Evolutionary conservation across 2,888 invertebrate species (phyloP).

Genomic region (Cheilosia grossa): DNA sequence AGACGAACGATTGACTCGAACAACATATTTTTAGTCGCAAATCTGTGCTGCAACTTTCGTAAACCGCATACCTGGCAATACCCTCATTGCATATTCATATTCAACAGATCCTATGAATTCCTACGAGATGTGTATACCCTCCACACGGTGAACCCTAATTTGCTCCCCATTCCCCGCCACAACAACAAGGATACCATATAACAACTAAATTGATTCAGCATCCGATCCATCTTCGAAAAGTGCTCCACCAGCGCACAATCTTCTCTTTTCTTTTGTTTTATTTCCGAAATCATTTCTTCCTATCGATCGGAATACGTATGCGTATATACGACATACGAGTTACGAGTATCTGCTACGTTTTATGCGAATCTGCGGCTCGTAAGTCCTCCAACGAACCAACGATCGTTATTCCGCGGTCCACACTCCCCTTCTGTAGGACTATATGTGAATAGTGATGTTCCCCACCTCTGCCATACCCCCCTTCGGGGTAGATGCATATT

Average conservation of each 20-base stretch:
- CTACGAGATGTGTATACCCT: conserved; percentile 16
- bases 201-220: conserved; percentile 63
- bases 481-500: conserved; percentile 36
- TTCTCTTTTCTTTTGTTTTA: conserved; percentile 24
- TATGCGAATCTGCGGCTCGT: conserved; percentile 45
- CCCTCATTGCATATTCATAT: conserved; percentile 11
- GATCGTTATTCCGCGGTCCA: conserved; percentile 29
- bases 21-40: background rate
- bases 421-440: background rate
- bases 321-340: background rate
- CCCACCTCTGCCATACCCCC: background rate
- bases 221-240: conserved; percentile 60
- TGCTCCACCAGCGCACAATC: conserved; percentile 20
- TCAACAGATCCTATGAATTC: conserved; percentile 1
- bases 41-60: background rate
- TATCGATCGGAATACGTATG: background rate
- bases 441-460: background rate
- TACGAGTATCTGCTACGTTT: conserved; percentile 32
- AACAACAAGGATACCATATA: conserved; percentile 25
- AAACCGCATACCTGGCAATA: conserved; percentile 17
- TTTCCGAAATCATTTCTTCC: conserved; percentile 37
- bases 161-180: background rate
- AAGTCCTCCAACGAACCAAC: conserved; percentile 43
- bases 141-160: conserved; percentile 21
- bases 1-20: background rate